Base-by-base conservation (phyloP, 2,888 invertebrate genomes). In the Tinea semifulvella region DNA sequence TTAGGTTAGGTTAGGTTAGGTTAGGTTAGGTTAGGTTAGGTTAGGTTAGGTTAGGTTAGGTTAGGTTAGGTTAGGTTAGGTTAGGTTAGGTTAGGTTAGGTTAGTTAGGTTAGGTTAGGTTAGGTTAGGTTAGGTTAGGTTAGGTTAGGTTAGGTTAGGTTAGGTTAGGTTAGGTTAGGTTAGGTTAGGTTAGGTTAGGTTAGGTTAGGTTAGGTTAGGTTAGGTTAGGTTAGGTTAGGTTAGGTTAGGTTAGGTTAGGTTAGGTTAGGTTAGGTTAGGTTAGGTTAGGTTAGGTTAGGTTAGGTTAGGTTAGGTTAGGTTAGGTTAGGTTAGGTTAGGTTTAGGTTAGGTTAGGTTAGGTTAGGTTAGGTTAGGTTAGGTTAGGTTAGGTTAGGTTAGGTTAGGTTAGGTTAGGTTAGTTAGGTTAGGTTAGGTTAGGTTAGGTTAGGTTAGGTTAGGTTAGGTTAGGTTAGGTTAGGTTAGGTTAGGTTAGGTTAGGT, bases 21-120 rank as follows among this genome's bases (percentile, higher is more conserved):
- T 36, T 36, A 36, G 36, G 36, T 36, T 47, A 45, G 44, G 42
- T 43, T 44, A 40, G 39, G 31, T 44, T 49, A 19, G 44, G 47
- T 40, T 48, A 47, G 45, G 49, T 45, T 43, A 47, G 47, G 46
- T 46, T 46, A 42, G 42, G 25, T 42, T 26, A 26, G 42, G 25
- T 42, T 14, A 16, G 42, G 11, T 42, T 26, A 27, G 42, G 25
- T 42, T 26, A 27, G 42, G 25, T 42, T 26, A 27, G 42, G 25
- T 42, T 26, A 27, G 36, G 11, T 36, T 14, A 17, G 36, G 11
- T 36, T 14, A 17, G 36, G 25, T 42, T 26, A 27, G 42, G 25
- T 42, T 26, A 27, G 42, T 42, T 42, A 42, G 42, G 42, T 42
- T 42, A 42, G 42, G 42, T 42, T 26, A 26, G 42, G 42, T 25